phyloP scores from a whole-genome alignment of 2,113 vertebrate genomes.

The Tylochromis polylepis region DNA sequence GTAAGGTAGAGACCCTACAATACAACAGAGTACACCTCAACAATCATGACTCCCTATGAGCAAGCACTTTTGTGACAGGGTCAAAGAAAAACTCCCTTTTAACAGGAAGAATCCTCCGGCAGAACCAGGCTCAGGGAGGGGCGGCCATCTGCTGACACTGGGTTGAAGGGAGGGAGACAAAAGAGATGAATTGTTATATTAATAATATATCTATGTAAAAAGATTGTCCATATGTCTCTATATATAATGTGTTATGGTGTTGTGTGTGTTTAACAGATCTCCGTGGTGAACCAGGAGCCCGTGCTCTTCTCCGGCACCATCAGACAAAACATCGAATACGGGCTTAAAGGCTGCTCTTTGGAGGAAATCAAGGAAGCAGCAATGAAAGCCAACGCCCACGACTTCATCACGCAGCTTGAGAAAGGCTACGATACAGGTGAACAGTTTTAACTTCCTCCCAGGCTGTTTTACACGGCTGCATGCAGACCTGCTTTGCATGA shows the following conservation, averaged over 20 bases:
- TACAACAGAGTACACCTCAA: not conserved
- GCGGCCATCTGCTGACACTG: not conserved
- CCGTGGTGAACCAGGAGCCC: constrained; percentile 72
- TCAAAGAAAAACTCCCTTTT: not conserved
- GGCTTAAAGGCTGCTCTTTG: constrained; percentile 45
- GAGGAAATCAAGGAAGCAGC: constrained; percentile 63
- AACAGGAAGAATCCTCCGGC: too few relatives aligned
- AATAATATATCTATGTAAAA: not conserved
- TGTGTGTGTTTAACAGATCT: constrained; percentile 33
- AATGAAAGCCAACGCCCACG: constrained; percentile 65
- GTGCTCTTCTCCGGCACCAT: constrained; percentile 71
- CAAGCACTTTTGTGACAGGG: not conserved
- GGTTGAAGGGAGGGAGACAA: not conserved
- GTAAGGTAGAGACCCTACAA: not conserved
- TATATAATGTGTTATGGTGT: not conserved
- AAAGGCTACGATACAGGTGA: constrained; percentile 70
- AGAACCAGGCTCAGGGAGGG: too few relatives aligned
- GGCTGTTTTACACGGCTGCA: not conserved
- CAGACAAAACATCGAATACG: constrained; percentile 71
- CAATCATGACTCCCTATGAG: not conserved
- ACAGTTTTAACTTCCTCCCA: fast-evolving
- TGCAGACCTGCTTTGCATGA: not conserved
- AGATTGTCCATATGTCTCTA: fast-evolving
- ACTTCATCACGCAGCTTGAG: constrained; percentile 60
- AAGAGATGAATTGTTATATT: not conserved